Evolutionary conservation across 2,888 invertebrate species (phyloP).

Genomic region (Cosmorhoe ocellata): DNA sequence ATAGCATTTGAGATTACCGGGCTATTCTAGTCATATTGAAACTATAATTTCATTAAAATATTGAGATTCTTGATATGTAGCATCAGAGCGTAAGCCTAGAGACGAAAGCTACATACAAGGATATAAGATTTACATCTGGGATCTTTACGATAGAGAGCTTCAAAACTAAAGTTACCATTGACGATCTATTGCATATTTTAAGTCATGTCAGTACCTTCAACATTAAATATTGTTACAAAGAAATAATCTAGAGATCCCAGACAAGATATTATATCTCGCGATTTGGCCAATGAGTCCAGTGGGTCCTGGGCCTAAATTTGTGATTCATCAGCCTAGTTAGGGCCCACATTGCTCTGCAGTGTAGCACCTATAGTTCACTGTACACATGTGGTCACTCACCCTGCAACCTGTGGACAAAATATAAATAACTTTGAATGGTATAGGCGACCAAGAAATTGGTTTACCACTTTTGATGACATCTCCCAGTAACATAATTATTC

Average conservation of each 20-base stretch:
- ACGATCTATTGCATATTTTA: conserved; percentile 15
- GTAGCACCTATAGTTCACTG: conserved; percentile 76
- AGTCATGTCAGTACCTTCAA: conserved; percentile 15
- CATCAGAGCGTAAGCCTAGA: conserved; percentile 62
- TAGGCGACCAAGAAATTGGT: too few species aligned
- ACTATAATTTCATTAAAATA: conserved; percentile 45
- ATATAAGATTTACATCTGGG: conserved; percentile 22
- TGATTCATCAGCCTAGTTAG: conserved; percentile 4
- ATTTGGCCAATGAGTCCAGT: conserved; percentile 24
- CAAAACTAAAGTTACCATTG: conserved; percentile 16
- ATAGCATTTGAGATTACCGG: conserved; percentile 20
- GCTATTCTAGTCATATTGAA: conserved; percentile 24
- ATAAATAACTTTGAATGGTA: neutral
- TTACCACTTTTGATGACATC: too few species aligned
- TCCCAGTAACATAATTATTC: too few species aligned
- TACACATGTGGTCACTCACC: conserved; percentile 61
- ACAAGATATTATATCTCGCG: conserved; percentile 18
- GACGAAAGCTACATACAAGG: conserved; percentile 56
- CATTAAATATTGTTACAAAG: conserved; percentile 17
- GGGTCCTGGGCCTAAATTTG: conserved; percentile 16
- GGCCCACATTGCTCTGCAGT: conserved; percentile 50
- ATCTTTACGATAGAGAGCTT: conserved; percentile 29
- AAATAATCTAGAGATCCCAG: conserved; percentile 16
- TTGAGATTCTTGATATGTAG: conserved; percentile 78
- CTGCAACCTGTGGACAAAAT: conserved; percentile 37